phyloP scores from a whole-genome alignment of 1,140 invertebrate species.

The Dendrolimus punctatus region DNA sequence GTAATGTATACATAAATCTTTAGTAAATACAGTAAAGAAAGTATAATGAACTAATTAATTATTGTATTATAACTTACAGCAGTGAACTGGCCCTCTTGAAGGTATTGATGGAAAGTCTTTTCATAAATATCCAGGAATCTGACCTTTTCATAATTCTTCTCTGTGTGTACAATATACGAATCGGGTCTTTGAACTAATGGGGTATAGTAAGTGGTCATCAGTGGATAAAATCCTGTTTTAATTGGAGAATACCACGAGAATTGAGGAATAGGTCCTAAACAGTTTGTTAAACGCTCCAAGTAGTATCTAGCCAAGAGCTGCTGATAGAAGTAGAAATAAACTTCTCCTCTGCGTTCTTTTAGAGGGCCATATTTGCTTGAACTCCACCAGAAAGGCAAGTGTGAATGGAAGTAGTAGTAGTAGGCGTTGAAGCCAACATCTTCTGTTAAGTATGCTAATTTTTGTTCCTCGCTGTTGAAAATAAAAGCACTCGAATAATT shows the following conservation, averaged over 20 bases:
- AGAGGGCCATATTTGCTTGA: conserved; percentile 57
- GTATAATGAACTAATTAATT: conserved; percentile 2
- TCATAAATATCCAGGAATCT: conserved; percentile 49
- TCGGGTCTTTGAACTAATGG: conserved; percentile 47
- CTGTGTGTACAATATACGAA: conserved; percentile 36
- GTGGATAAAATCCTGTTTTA: conserved; percentile 73
- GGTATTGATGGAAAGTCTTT: conserved; percentile 43
- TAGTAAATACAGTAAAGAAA: conserved; percentile 3
- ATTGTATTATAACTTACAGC: conserved; percentile 32
- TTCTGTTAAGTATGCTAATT: conserved; percentile 81
- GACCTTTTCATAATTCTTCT: conserved; percentile 39
- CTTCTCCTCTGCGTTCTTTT: conserved; percentile 74
- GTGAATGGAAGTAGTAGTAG: conserved; percentile 79
- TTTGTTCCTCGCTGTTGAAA: conserved; percentile 72
- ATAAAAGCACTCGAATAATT: conserved; percentile 72
- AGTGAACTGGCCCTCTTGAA: conserved; percentile 47
- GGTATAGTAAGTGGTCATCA: conserved; percentile 31
- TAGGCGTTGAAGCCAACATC: conserved; percentile 79
- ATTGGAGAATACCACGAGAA: conserved; percentile 73
- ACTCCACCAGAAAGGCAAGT: conserved; percentile 78
- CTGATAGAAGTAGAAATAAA: conserved; percentile 75
- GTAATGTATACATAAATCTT: conserved; percentile 14
- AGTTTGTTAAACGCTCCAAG: conserved; percentile 78
- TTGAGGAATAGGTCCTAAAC: conserved; percentile 73
- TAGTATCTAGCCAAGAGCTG: conserved; percentile 79